Base-by-base conservation (phyloP, 2,888 invertebrate species). In the Phyto melanocephala region DNA sequence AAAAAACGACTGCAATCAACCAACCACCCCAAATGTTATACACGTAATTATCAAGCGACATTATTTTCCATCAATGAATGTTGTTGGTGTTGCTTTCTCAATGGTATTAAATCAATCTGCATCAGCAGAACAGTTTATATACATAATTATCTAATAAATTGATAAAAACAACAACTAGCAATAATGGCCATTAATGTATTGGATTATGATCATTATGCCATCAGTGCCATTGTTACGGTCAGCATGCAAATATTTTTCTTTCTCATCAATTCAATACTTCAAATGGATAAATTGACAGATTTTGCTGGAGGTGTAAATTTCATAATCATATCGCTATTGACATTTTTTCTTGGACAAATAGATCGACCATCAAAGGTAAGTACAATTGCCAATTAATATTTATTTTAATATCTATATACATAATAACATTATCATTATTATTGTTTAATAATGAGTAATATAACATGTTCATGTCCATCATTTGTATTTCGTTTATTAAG, bases 281-380 rank as follows among this genome's bases (percentile, higher is more conserved):
- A 97, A 91, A 94, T 96, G 92, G 97, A 98, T 90, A 97, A 97
- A 92, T 93, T 98, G 76, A 96, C 97, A 0, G 98, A 98, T 91
- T 97, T 98, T 92, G 97, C 97, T 81, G 97, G 98, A 8, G 98
- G 98, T 75, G 95, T 96, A 74, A 98, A 98, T 92, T 98, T 98
- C 91, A 96, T 97, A 85, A 95, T 97, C 71, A 93, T 98, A 85
- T 97, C 97, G 8, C 91, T 98, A 81, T 92, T 97, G 54, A 97
- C 97, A 33, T 97, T 98, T 92, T 95, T 96, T 88, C 92, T 97
- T 50, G 96, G 96, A 13, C 96, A 96, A 93, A 94, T 94, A 85
- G 95, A 95, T 87, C 95, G 92, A 47, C 92, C 92, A 11, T 90
- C 92, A 40, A 94, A 95, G 92, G 94, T 94, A 91, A 90, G 90